phyloP scores from a whole-genome alignment of 2,888 invertebrate genomes.

The Chelonus formosanus region DNA sequence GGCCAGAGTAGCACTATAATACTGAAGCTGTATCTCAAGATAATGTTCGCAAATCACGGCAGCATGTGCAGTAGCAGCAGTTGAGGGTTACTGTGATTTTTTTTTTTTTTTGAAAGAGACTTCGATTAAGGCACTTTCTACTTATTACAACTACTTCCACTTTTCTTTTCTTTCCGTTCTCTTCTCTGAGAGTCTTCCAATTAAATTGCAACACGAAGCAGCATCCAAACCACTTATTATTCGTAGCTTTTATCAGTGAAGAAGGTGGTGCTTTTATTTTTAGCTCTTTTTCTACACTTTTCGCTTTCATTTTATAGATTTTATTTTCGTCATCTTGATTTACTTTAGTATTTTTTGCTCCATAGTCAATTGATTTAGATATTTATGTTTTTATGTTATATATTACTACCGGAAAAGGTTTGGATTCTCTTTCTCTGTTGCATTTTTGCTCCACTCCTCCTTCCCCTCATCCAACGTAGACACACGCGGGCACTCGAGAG shows the following conservation, averaged over 20 bases:
- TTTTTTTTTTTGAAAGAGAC: conserved; percentile 29
- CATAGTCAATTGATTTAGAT: too few relatives aligned
- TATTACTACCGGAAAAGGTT: too few relatives aligned
- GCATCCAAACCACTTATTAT: too few relatives aligned
- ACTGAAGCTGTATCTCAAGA: conserved; percentile 57
- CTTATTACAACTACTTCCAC: conserved; percentile 26
- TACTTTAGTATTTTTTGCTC: conserved; percentile 1
- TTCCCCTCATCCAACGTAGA: conserved; percentile 12
- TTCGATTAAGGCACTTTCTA: conserved; percentile 41
- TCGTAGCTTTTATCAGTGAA: too few relatives aligned
- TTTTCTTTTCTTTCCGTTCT: conserved; percentile 6
- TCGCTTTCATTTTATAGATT: too few relatives aligned
- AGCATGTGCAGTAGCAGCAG: conserved; percentile 27
- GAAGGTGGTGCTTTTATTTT: too few relatives aligned
- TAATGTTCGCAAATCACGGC: conserved; percentile 55
- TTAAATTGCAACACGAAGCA: not conserved
- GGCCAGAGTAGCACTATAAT: conserved; percentile 41
- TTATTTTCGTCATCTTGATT: not conserved
- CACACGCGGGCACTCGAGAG: conserved; percentile 61
- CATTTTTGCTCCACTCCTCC: not conserved
- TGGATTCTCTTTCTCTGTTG: too few relatives aligned
- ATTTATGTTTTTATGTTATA: too few relatives aligned
- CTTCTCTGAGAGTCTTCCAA: not conserved
- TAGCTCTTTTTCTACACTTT: too few relatives aligned
- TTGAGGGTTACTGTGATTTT: conserved; percentile 12